Evolutionary conservation across 1,140 invertebrate genomes (phyloP), one percentile per base, ranked within the genome.

Genomic region (Argopecten irradians): DNA sequence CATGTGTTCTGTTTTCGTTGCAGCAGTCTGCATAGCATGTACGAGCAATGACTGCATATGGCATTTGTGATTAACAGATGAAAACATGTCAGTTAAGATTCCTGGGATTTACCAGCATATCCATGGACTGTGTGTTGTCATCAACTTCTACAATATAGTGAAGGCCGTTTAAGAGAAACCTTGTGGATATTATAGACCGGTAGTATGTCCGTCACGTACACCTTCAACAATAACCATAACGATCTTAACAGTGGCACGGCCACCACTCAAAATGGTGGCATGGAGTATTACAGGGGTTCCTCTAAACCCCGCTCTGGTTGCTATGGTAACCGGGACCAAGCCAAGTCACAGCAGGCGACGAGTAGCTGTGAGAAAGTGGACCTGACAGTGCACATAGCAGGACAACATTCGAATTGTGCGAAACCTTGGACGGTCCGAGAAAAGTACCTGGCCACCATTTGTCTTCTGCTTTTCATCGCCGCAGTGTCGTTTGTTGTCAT

Each of bases 141-240:
- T 1, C 22, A 5, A 3, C 5, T 71, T 71, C 55, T 71, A n/a
- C 55, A 5, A 71, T 71, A 5, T 71, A 28, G 0, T 28, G 5
- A 28, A 2, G 13, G n/a, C 55, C n/a, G 55, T 16, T 71, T 71
- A 71, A 11, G 55, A 71, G 55, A n/a, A n/a, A 71, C 13, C 36
- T n/a, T 39, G 36, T 39, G 36, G 36, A n/a, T 11, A n/a, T 71
- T 71, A 2, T 28, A 3, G 55, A n/a, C 55, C 13, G 11, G 13
- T 19, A 16, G 28, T n/a, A 71, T 71, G 55, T 71, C 55, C n/a
- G 55, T 71, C 5, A 71, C 55, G n/a, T 71, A 71, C n/a, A 71
- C 55, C 55, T 71, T 71, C 55, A 71, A 71, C n/a, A 71, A 71
- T n/a, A 71, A 71, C 22, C 55, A 71, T 71, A 71, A 71, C n/a